A percentile compares a stretch with the other conserved stretches of the same genome.
Evolutionary conservation across 2,797 vertebrate species (phyloP).

Genomic region (Pseudopleuronectes americanus): DNA sequence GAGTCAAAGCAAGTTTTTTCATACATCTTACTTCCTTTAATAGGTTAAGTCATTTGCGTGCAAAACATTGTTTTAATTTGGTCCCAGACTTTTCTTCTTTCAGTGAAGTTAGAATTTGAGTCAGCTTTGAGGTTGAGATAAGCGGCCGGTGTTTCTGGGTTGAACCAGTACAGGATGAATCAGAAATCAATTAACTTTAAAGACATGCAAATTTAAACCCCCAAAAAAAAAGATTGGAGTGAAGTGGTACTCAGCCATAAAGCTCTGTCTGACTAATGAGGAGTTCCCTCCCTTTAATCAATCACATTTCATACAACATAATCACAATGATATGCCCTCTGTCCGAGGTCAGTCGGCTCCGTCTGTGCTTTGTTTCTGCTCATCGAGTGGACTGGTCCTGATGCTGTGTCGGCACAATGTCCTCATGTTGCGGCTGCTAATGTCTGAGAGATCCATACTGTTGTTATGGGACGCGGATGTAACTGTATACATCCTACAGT

Average conservation of each 20-base stretch:
- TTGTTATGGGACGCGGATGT: constrained; percentile 4
- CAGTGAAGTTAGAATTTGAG: neutral
- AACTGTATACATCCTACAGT: neutral
- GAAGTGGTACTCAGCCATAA: constrained; percentile 48
- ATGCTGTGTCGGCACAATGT: constrained; percentile 46
- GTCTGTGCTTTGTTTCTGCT: constrained; percentile 50
- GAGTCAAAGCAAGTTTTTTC: too few relatives aligned
- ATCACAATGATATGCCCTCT: constrained; percentile 78
- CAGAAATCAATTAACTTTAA: constrained; percentile 71
- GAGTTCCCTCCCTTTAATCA: constrained; percentile 78
- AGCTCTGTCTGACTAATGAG: constrained; percentile 69
- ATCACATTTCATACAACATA: constrained; percentile 84
- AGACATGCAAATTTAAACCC: constrained; percentile 50
- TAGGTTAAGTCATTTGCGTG: too few relatives aligned
- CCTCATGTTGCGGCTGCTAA: constrained; percentile 25
- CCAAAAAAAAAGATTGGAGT: constrained; percentile 27
- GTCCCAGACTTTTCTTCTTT: too few relatives aligned
- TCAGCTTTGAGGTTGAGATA: constrained; percentile 46
- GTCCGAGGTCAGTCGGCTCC: constrained; percentile 66
- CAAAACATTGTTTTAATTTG: too few relatives aligned
- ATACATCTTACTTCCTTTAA: too few relatives aligned
- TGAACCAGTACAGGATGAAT: constrained; percentile 54
- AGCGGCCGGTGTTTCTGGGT: constrained; percentile 47
- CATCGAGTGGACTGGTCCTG: constrained; percentile 24
- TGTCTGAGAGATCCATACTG: constrained; percentile 28